Evolutionary conservation across 1,140 invertebrate genomes (phyloP).

Genomic region (Rhyzopertha dominica): DNA sequence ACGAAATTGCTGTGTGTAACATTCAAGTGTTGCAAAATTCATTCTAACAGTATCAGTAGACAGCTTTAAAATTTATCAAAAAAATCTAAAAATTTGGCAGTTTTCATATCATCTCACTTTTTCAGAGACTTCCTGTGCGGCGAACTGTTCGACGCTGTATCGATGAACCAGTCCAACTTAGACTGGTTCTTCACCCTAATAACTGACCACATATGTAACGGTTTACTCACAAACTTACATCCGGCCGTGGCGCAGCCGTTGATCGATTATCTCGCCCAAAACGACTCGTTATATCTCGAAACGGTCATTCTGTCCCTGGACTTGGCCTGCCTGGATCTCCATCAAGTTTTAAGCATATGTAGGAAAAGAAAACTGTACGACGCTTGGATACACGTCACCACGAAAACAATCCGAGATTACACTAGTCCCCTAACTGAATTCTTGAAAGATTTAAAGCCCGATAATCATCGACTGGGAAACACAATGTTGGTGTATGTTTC

Average conservation of each 20-base stretch:
- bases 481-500: constrained; percentile 89
- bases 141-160: constrained; percentile 48
- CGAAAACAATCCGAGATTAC: constrained; percentile 78
- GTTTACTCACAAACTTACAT: constrained; percentile 47
- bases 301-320: constrained; percentile 76
- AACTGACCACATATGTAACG: constrained; percentile 48
- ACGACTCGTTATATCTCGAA: constrained; percentile 62
- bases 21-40: too few species aligned
- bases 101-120: constrained; percentile 17
- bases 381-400: constrained; percentile 85
- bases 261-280: constrained; percentile 56
- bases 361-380: constrained; percentile 75
- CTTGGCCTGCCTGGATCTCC: constrained; percentile 80
- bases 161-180: constrained; percentile 34
- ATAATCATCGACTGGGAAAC: constrained; percentile 67
- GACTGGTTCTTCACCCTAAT: constrained; percentile 47
- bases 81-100: constrained; percentile 4
- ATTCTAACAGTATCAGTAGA: too few species aligned
- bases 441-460: constrained; percentile 51
- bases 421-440: constrained; percentile 77
- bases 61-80: constrained; percentile 4
- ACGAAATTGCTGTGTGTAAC: too few species aligned
- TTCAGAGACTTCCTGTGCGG: constrained; percentile 46
- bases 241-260: constrained; percentile 65
- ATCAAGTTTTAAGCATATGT: constrained; percentile 80